Base-by-base conservation (phyloP, 2,888 invertebrate species). In the Julus scandinavius region DNA sequence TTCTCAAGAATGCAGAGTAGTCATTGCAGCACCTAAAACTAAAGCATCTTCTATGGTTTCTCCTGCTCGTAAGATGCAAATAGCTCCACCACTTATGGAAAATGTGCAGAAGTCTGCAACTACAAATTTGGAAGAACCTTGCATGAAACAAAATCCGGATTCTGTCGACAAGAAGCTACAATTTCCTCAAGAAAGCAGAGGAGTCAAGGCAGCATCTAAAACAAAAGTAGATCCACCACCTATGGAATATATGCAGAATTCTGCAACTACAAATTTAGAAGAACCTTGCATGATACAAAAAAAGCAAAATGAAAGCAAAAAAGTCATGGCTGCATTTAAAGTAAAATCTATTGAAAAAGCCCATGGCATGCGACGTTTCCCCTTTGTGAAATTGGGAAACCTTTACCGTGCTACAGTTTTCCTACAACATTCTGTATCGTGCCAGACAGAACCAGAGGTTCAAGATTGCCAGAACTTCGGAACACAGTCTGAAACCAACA, bases 361-460 rank as follows among this genome's bases (percentile, higher is more conserved):
- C 3, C 38, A 80, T 13, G 80, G 38, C 3, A 13, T 2, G 38
- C 38, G 15, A 29, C 38, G 38, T 38, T 38, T 80, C 15, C 29
- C 80, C 15, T 80, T 80, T 29, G 80, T 38, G 29, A 80, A 80
- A 80, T 80, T 80, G 15, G 80, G 80, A 80, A 80, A 80, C 80
- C 80, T 80, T 38, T 15, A 38, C 80, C 80, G 80, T 38, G 13
- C 80, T 80, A 1, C 9, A 38, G 38, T 4, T 38, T 15, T 7
- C 20, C 63, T 38, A 11, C 80, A 38, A 0, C 0, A 38, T 15
- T 38, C 80, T 0, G 80, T 80, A 0, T 9, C 80, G 13, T 80
- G 80, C 15, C 80, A 80, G 38, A 80, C 80, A 5, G 4, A 80
- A 38, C 38, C 13, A 2, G 15, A 5, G 4, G 54, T 15, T 54